phyloP scores from a whole-genome alignment of 2,888 invertebrate species.

The Harpalus rufipes region DNA sequence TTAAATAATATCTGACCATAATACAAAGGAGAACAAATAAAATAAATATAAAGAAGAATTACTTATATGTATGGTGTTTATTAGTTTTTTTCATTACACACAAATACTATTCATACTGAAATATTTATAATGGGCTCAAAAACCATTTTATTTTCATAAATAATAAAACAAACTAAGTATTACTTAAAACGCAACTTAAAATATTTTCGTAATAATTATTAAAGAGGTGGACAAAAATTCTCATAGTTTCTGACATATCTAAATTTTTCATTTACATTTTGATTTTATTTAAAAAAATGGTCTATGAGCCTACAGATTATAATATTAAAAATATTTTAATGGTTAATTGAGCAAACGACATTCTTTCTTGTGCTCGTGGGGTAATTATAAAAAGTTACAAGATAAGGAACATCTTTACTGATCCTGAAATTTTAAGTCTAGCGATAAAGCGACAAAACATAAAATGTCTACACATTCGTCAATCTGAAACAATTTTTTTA shows the following conservation, averaged over 20 bases:
- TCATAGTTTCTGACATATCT: too few species aligned
- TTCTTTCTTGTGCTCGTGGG: conserved; percentile 14
- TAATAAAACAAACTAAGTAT: too few species aligned
- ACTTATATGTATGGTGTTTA: conserved; percentile 5
- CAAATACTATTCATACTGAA: background rate
- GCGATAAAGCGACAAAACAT: conserved; percentile 87
- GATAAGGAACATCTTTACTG: conserved; percentile 36
- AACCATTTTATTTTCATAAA: too few species aligned
- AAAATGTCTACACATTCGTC: conserved; percentile 95
- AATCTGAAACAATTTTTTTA: conserved; percentile 81
- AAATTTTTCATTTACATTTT: too few species aligned
- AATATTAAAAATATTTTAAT: conserved; percentile 21
- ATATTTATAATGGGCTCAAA: background rate
- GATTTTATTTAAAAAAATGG: too few species aligned
- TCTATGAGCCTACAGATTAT: background rate
- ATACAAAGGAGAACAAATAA: too few species aligned
- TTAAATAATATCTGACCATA: too few species aligned
- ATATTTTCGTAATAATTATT: too few species aligned
- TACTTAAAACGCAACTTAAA: too few species aligned
- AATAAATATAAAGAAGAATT: background rate
- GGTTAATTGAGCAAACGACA: conserved; percentile 42
- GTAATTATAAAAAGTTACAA: conserved; percentile 31
- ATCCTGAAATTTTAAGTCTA: conserved; percentile 82
- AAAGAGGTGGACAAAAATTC: too few species aligned
- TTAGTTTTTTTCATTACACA: conserved; percentile 37